Evolutionary conservation across 2,888 invertebrate species (phyloP).

Genomic region (Diabrotica balteata): DNA sequence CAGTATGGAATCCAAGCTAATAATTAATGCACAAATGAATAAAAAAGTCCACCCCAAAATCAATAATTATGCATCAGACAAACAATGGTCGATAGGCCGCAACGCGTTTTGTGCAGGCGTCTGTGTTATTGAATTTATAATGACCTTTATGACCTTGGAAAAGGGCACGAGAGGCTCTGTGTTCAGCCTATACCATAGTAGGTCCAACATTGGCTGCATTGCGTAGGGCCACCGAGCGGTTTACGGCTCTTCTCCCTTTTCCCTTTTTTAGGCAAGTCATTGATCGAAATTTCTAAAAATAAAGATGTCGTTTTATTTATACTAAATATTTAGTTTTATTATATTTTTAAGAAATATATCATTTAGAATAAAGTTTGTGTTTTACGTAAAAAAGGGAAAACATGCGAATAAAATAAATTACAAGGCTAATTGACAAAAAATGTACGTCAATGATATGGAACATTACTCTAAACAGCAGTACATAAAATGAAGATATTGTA

Average conservation of each 20-base stretch:
- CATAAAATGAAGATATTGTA: no score
- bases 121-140: slow-evolving; percentile 36
- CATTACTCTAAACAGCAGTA: no score
- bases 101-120: slow-evolving; percentile 22
- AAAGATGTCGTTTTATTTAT: neutral
- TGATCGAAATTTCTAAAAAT: neutral
- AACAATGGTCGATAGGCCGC: slow-evolving; percentile 22
- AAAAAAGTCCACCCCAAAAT: slow-evolving; percentile 8
- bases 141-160: slow-evolving; percentile 43
- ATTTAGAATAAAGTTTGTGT: no score
- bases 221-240: slow-evolving; percentile 38
- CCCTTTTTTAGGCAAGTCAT: slow-evolving; percentile 11
- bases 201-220: slow-evolving; percentile 47
- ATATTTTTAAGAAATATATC: no score
- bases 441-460: no score
- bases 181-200: slow-evolving; percentile 18
- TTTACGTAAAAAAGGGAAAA: no score
- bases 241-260: slow-evolving; percentile 22
- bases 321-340: no score
- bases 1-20: no score
- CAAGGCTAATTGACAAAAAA: no score
- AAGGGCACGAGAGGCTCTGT: slow-evolving; percentile 35
- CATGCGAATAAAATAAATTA: no score
- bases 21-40: neutral
- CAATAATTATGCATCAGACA: slow-evolving; percentile 26